Base-by-base conservation (phyloP, 2,888 invertebrate genomes). In the Chesias legatella region DNA sequence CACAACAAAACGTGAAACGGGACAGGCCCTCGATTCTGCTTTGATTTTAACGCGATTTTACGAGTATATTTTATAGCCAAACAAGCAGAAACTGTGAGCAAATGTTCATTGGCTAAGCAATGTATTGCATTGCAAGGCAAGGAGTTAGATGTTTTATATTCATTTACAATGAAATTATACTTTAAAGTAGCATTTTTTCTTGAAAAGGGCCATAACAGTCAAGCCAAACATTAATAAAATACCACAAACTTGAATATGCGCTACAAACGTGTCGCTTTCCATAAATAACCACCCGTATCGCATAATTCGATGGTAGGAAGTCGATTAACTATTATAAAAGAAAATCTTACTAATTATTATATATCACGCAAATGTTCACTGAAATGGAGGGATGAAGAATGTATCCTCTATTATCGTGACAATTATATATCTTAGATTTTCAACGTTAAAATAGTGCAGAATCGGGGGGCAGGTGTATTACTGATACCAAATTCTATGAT, bases 391-490 rank as follows among this genome's bases (percentile, higher is more conserved):
- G 58, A 63, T 53, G 52, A 54, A 56, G 59, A 58, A 28, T 9
- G 13, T 31, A 9, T n/a, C 7, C 8, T 28, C 17, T 6, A 6
- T 33, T 24, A 9, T 13, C 10, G 9, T 20, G 31, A 24, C 7
- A 36, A 8, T 21, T n/a, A n/a, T 6, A 9, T 26, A 22, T 7
- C 21, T 29, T 29, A 25, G 8, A 26, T 13, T 26, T 8, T 27
- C 23, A 30, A 25, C 29, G 33, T 34, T 46, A 51, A 44, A 42
- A 45, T 52, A 38, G 26, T 33, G 35, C 52, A 52, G 55, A 60
- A 60, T 65, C 65, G 60, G 52, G 61, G 68, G 73, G 65, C 72
- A 77, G 78, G 73, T 68, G 73, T 69, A 69, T 68, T 50, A 72
- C 56, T 66, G 68, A 62, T 64, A 61, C 56, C 52, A 61, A 68